Evolutionary conservation across 2,888 invertebrate species (phyloP), one percentile per base, ranked within the genome.

Genomic region (Dryobota labecula): DNA sequence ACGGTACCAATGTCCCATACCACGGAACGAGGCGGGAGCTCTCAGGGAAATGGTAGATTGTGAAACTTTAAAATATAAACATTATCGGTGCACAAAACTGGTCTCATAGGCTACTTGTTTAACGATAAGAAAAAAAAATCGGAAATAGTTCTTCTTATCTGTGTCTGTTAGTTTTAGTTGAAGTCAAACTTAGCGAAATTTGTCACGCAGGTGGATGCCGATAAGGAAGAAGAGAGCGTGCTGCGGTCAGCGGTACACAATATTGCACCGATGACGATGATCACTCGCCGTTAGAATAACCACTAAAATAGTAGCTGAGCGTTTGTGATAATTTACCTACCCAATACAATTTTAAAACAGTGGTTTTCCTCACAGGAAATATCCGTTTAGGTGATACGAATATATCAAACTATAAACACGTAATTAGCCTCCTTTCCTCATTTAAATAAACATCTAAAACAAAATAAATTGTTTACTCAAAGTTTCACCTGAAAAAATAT

Each of bases 341-440:
- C 30, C 27, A 33, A 63, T 58, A 73, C 47, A 66, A 78, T 62
- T 61, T 78, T 53, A 49, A 49, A 62, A n/a, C 27, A 49, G 67
- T 66, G 69, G 66, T 76, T 76, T 77, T 76, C 76, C 76, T 78
- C 6, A 78, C 73, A 78, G 76, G 73, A 76, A 78, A 53, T 53
- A 36, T 18, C 56, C 57, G 45, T 53, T 67, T 73, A 66, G 54
- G 66, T 51, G 61, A 78, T 62, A 75, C 18, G 30, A 33, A 20
- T 20, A 51, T 72, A 78, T 62, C 11, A 36, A 49, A 72, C 27
- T 58, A 20, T 36, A 41, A 61, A 63, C 27, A 24, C 33, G 45
- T 51, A 53, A 67, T 51, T 63, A 53, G 20, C 15, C 20, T 27
- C 11, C 38, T 66, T 75, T 72, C 72, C 61, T 72, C 30, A 30